Base-by-base conservation (phyloP, 2,797 vertebrate species). In the Syndactyla subalaris region DNA sequence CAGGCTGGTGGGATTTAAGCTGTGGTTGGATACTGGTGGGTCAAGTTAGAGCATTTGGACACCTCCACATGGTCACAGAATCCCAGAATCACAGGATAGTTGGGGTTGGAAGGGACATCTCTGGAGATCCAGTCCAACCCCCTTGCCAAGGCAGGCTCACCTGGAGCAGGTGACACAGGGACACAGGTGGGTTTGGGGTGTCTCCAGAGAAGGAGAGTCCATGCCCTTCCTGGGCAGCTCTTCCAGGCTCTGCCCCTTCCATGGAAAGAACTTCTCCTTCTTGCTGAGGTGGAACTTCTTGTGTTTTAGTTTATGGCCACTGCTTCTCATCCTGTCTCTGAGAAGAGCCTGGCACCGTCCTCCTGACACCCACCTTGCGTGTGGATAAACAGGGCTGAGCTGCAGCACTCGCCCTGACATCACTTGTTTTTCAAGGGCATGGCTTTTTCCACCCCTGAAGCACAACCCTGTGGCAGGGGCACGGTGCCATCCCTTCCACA, bases 401-500 rank as follows among this genome's bases (percentile, higher is more conserved):
- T 85, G 54, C 65, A 58, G 10, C 65, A 65, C 22, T n/a, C n/a
- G 6, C 32, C 74, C 66, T 94, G 83, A 63, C 73, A 59, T 91
- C 85, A 36, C 83, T 90, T 72, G 76, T 93, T 93, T 95, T 86
- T 79, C 82, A 92, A 72, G 58, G 76, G 58, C n/a, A 52, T 10
- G 10, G 12, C 34, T 80, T 95, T 80, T 86, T 83, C 88, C 39
- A 75, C 10, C 14, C 14, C 86, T 70, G 61, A 34, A 16, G 27
- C 72, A 62, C 38, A 46, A 2, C 12, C 19, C 24, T 0, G 0
- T 0, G 0, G 46, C 19, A 3, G 26, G 66, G 62, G 52, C 39
- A 0, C 0, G 1, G 27, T 46, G 85, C 76, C 55, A 29, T 51
- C 43, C 78, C 59, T 68, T 34, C 79, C 65, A 46, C 55, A 77